Percentiles rank a stretch among this genome's conserved stretches.
Conservation (phyloP, 2,797 vertebrate species). For the Acipenser ruthenus region DNA sequence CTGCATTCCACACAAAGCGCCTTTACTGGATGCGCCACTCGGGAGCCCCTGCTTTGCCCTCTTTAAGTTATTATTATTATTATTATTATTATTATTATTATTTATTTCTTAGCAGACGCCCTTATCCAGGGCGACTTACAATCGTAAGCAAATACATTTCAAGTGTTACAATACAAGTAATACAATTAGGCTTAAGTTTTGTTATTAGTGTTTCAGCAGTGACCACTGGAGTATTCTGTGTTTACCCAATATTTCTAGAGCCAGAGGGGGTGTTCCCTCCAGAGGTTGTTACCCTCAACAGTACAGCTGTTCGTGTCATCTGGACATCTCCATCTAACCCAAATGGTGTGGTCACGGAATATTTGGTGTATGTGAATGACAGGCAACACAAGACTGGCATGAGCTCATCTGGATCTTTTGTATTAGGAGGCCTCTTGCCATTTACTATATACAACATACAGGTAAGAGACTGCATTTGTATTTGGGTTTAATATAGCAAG, state of each 20-base stretch:
- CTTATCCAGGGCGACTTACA: too few species aligned
- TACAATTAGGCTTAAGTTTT: not conserved
- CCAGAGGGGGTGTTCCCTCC: constrained; percentile 77
- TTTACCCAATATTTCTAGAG: constrained; percentile 59
- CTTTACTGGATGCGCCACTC: too few species aligned
- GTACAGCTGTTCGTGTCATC: constrained; percentile 77
- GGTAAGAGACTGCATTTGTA: constrained; percentile 44
- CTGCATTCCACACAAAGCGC: too few species aligned
- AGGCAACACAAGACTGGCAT: constrained; percentile 56
- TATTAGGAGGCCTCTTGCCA: constrained; percentile 69
- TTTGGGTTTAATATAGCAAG: too few species aligned
- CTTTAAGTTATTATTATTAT: not conserved
- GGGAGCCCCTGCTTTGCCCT: not conserved
- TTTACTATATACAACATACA: constrained; percentile 79
- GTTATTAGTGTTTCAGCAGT: constrained; percentile 49
- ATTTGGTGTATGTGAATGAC: constrained; percentile 75
- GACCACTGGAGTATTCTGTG: constrained; percentile 64
- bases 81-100: too few species aligned
- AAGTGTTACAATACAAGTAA: too few species aligned
- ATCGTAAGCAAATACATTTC: too few species aligned
- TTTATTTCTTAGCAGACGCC: too few species aligned
- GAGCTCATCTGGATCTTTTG: constrained; percentile 62
- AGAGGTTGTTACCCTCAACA: constrained; percentile 82
- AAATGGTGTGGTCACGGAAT: constrained; percentile 73
- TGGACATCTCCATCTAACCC: constrained; percentile 79